These are phyloP conservation scores for Oenanthe oenanthe DNA, from an alignment of 2,113 vertebrate genomes.

Conservation along the genomic window DNA sequence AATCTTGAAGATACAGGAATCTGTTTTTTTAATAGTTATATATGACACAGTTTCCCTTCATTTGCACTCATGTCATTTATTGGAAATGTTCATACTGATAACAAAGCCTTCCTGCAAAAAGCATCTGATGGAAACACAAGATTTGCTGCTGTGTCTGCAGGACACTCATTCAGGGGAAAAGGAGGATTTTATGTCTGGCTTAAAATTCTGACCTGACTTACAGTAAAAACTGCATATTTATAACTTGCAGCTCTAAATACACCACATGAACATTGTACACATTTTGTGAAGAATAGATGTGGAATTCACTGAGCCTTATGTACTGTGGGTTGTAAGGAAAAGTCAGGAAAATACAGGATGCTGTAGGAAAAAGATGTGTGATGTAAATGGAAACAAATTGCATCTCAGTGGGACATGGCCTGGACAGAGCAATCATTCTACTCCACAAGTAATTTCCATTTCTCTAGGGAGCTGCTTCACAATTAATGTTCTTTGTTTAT, in stretches of 20 bases:
- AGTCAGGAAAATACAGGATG: not conserved
- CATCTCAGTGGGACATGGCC: not conserved
- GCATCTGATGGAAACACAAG: not conserved
- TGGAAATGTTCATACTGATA: not conserved
- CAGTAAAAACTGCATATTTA: not conserved
- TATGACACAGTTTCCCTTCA: not conserved
- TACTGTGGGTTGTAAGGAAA: not conserved
- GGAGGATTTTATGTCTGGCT: not conserved
- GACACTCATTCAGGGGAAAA: not conserved
- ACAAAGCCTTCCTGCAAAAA: not conserved
- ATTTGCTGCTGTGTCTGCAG: not conserved
- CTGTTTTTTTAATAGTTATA: not conserved
- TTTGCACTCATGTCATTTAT: not conserved
- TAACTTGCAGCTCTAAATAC: not conserved
- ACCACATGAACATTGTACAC: not conserved
- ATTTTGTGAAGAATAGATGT: not conserved
- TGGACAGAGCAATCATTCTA: slow-evolving; percentile 24
- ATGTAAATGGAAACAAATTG: slow-evolving; percentile 47
- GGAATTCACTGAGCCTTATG: not conserved
- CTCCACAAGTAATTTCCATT: slow-evolving; percentile 40
- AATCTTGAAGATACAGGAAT: not conserved
- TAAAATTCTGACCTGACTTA: not conserved
- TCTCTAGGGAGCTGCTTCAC: slow-evolving; percentile 54
- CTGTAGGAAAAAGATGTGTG: not conserved
- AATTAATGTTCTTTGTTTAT: slow-evolving; percentile 54